Percentiles rank a stretch among this genome's conserved stretches.
These are phyloP conservation scores for Timema cristinae DNA, from an alignment of 2,888 invertebrate genomes.

Conservation along the genomic window DNA sequence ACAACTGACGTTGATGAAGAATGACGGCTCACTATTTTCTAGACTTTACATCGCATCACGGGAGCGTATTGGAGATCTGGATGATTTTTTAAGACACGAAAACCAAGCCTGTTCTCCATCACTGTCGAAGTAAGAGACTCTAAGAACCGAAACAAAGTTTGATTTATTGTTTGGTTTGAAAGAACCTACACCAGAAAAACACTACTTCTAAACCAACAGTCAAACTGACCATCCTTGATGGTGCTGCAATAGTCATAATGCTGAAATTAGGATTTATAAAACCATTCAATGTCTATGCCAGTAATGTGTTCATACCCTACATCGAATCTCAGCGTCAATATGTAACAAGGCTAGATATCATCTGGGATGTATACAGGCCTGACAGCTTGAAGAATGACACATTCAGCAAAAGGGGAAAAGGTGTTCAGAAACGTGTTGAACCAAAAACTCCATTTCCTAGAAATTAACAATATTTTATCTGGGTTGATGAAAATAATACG, in stretches of 20 bases:
- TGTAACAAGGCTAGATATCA: constrained; percentile 7
- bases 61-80: neutral
- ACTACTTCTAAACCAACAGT: neutral
- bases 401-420: neutral
- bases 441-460: neutral
- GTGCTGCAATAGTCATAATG: constrained; percentile 4
- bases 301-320: neutral
- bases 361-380: constrained; percentile 4
- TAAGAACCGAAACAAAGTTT: constrained; percentile 1
- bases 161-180: neutral
- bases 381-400: constrained; percentile 2
- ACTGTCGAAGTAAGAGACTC: neutral
- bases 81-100: constrained; percentile 10
- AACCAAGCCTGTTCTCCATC: neutral
- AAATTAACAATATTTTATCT: neutral
- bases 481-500: neutral
- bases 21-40: neutral
- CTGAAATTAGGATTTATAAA: neutral
- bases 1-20: neutral
- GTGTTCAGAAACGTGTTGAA: constrained; percentile 3
- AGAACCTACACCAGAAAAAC: neutral
- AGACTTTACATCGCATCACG: neutral
- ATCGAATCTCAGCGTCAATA: neutral
- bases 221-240: neutral
- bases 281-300: neutral